Percentiles rank a stretch among this genome's conserved stretches.
Conservation (phyloP, 2,797 vertebrate species). For the Anabacerthia variegaticeps region DNA sequence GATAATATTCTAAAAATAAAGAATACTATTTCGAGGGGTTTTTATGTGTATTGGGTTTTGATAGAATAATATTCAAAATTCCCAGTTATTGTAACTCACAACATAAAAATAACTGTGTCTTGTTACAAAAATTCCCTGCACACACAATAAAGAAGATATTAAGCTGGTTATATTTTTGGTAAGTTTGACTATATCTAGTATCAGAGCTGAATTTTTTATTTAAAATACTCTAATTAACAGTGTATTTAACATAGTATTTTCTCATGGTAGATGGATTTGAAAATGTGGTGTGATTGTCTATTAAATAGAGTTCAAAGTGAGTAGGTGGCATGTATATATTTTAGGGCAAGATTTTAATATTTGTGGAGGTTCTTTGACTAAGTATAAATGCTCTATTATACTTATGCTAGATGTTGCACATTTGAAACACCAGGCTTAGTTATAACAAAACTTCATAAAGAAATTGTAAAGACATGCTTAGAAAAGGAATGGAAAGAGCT, state of each 20-base stretch:
- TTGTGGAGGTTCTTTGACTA: neutral
- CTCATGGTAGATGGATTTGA: neutral
- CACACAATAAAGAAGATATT: neutral
- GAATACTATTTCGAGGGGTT: neutral
- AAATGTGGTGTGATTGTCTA: neutral
- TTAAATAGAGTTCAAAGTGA: neutral
- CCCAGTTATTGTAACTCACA: neutral
- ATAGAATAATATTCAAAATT: neutral
- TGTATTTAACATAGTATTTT: neutral
- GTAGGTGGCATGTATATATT: neutral
- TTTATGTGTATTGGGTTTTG: neutral
- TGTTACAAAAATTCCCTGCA: neutral
- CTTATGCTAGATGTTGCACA: neutral
- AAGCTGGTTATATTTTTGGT: neutral
- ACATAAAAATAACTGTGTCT: neutral
- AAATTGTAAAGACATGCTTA: neutral
- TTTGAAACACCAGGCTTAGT: neutral
- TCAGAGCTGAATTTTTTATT: neutral
- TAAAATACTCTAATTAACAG: neutral
- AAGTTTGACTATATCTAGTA: neutral
- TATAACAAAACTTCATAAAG: neutral
- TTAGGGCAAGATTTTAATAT: neutral
- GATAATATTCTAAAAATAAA: conserved; percentile 1
- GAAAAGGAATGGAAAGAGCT: neutral
- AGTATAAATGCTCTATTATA: neutral